Percentiles rank a stretch among this genome's conserved stretches.
Conservation (phyloP, 2,113 vertebrate species). For the Aphyosemion australe region DNA sequence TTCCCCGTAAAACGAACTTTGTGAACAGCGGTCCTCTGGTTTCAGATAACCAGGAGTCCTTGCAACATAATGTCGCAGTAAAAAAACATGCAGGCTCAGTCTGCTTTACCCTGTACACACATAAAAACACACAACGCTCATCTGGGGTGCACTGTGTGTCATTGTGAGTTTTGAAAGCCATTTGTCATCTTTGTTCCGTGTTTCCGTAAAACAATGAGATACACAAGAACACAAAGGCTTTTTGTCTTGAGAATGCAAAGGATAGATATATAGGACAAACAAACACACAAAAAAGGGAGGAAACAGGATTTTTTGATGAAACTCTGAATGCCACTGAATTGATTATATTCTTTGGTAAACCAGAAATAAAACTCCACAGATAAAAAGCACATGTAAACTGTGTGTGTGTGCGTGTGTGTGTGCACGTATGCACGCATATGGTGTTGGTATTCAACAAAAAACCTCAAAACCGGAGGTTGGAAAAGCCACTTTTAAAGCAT, state of each 20-base stretch:
- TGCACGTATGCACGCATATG: neutral
- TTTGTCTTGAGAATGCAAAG: conserved; percentile 27
- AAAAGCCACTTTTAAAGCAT: neutral
- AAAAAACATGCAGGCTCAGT: conserved; percentile 8
- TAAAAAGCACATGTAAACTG: neutral
- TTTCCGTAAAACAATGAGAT: conserved; percentile 47
- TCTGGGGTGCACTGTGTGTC: conserved; percentile 49
- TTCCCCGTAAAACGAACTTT: conserved; percentile 1
- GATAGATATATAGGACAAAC: conserved; percentile 8
- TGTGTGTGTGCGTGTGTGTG: neutral
- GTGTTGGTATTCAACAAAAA: conserved; percentile 8
- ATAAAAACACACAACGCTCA: conserved; percentile 48
- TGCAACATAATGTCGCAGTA: neutral
- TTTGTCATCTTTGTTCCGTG: conserved; percentile 71
- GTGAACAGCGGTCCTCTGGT: conserved; percentile 3
- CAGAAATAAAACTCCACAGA: neutral
- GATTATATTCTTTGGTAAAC: conserved; percentile 5
- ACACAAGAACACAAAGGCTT: conserved; percentile 15
- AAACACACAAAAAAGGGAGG: conserved; percentile 7
- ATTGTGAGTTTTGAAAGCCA: conserved; percentile 61
- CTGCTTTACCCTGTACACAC: conserved; percentile 28
- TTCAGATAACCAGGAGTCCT: conserved; percentile 9
- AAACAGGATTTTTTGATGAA: conserved; percentile 14
- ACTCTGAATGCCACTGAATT: conserved; percentile 19
- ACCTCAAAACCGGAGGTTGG: neutral